Base-by-base conservation (phyloP, 2,797 vertebrate genomes). In the Epinephelus awoara region DNA sequence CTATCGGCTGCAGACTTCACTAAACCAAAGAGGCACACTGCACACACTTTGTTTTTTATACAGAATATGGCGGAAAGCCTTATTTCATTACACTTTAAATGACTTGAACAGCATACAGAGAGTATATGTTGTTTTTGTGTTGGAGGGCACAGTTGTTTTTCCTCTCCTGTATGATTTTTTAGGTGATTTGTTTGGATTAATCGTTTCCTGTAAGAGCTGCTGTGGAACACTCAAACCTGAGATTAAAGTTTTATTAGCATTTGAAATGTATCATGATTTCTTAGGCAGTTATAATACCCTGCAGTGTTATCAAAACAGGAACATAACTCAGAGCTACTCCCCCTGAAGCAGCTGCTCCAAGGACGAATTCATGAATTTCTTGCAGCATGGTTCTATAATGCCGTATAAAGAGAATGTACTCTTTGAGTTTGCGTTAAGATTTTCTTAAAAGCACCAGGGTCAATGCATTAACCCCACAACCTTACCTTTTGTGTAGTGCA, bases 1-100 rank as follows among this genome's bases (percentile, higher is more conserved):
- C 90, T 92, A 10, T 85, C 34, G 54, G 56, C 79, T 67, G 80
- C 57, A 88, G 77, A 42, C 40, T 34, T 34, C 34, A 8, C 34
- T 34, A 34, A 6, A 34, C 34, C 34, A 34, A 8, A 34, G 34
- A 34, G 34, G 34, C 34, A 8, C 34, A 34, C 6, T 34, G 1
- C 6, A 82, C 91, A 91, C 69, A 54, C 46, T 51, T 59, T 79
- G 58, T n/a, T 42, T 42, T 42, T n/a, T 52, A 8, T 14, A 46
- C 42, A 77, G 61, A 47, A 54, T 40, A 57, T 40, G 51, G 59
- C 62, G 70, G 27, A 62, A 61, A 72, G 42, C 38, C 42, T 3
- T 63, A 54, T 49, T 68, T 44, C 15, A 23, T 51, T 18, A 27
- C 13, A 23, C 19, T 64, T 40, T 15, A 49, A 25, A 74, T 34